Evolutionary conservation across 1,140 invertebrate genomes (phyloP), one percentile per base, ranked within the genome.

Genomic region (Marisa cornuarietis): DNA sequence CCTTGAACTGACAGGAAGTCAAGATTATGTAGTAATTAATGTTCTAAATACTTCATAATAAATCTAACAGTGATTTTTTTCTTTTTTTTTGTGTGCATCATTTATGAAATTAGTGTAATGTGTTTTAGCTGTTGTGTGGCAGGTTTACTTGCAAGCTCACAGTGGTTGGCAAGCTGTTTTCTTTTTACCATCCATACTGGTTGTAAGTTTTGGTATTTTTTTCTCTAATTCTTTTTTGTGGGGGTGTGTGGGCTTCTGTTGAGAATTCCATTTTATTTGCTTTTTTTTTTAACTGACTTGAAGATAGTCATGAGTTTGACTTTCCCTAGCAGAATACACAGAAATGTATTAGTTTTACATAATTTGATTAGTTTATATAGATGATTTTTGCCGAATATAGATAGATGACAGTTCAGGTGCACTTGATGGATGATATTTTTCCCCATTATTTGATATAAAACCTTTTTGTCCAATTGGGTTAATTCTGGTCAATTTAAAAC

Each of bases 81-180:
- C 26, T 24, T 54, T 54, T n/a, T 54, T 8, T n/a, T n/a, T n/a
- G n/a, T n/a, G n/a, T n/a, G n/a, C 11, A 54, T 54, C 11, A 13
- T 54, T 16, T 24, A 49, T 22, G n/a, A 80, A 24, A 16, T 58
- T 75, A 42, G n/a, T 20, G 9, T 18, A 76, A 22, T 18, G 51
- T n/a, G 22, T 10, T 78, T 11, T 54, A 63, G 20, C 73, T 71
- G 72, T 79, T 79, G 9, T 83, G n/a, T 83, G 81, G 51, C 80
- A 90, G 89, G 89, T 90, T 10, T 92, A 90, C 81, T 76, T 93
- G 13, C 91, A 92, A 80, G 83, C 86, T 75, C 78, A 81, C 4
- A 91, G 91, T 87, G 92, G 92, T 2, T 93, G 92, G 92, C 88
- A 91, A 76, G 84, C 85, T 81, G 90, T 91, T 9, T 92, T 90